phyloP scores from a whole-genome alignment of 2,113 vertebrate genomes.

The Xenopus borealis region DNA sequence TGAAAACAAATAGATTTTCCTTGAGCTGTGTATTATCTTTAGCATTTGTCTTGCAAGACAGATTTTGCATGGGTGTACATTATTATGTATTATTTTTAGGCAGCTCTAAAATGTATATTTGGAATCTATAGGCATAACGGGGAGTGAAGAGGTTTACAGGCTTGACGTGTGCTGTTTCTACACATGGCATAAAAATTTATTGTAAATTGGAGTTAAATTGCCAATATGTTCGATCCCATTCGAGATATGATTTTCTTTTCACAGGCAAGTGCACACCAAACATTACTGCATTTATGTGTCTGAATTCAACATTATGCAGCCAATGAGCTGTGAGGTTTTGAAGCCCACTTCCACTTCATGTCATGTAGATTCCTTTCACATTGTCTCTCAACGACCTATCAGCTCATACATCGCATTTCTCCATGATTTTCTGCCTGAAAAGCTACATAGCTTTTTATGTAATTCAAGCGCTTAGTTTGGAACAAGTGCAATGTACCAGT shows the following conservation, averaged over 20 bases:
- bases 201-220: constrained; percentile 28
- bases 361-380: constrained; percentile 34
- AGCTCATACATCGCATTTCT: constrained; percentile 40
- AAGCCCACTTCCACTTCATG: constrained; percentile 39
- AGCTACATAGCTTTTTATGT: constrained; percentile 45
- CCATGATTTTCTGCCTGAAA: constrained; percentile 43
- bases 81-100: too few species aligned
- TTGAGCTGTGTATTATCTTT: too few species aligned
- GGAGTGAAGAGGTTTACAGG: not conserved
- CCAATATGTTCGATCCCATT: constrained; percentile 23
- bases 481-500: constrained; percentile 41
- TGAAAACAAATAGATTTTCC: too few species aligned
- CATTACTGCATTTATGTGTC: constrained; percentile 28
- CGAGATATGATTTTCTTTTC: constrained; percentile 29
- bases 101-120: too few species aligned
- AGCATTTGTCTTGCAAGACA: too few species aligned
- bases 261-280: constrained; percentile 38
- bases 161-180: constrained; percentile 12
- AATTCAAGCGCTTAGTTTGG: constrained; percentile 42
- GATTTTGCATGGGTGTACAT: too few species aligned
- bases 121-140: not conserved
- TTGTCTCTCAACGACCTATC: constrained; percentile 36
- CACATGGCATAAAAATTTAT: constrained; percentile 5
- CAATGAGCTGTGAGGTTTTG: constrained; percentile 39
- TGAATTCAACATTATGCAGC: constrained; percentile 43